phyloP scores from a whole-genome alignment of 92 coral and sea anemone genomes.

The Plumapathes pennacea region DNA sequence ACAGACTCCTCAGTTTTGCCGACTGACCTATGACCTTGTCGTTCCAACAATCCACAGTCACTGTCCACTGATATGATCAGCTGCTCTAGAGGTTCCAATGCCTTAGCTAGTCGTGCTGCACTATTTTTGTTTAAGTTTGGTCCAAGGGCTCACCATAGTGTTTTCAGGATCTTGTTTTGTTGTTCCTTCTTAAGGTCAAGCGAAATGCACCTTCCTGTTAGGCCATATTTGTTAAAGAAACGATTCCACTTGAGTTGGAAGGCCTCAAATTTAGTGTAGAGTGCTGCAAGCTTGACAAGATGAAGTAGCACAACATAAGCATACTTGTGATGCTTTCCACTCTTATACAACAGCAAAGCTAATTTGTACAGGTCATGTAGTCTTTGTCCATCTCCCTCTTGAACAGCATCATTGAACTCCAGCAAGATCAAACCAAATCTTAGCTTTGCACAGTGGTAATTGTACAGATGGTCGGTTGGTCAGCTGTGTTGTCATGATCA shows the following conservation, averaged over 20 bases:
- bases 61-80: slow-evolving; percentile 40
- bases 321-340: slow-evolving; percentile 57
- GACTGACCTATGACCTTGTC: slow-evolving; percentile 16
- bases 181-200: slow-evolving; percentile 67
- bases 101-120: slow-evolving; percentile 33
- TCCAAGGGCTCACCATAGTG: slow-evolving; percentile 59
- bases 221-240: slow-evolving; percentile 70
- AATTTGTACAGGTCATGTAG: slow-evolving; percentile 49
- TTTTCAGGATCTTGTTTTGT: slow-evolving; percentile 50
- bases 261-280: slow-evolving; percentile 38
- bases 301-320: slow-evolving; percentile 64
- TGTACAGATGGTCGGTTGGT: slow-evolving; percentile 35
- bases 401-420: slow-evolving; percentile 50
- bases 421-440: slow-evolving; percentile 52
- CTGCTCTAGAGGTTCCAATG: slow-evolving; percentile 36
- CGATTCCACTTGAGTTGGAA: slow-evolving; percentile 57
- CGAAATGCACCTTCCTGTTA: slow-evolving; percentile 33
- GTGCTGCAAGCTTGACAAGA: slow-evolving; percentile 42
- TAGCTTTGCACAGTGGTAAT: slow-evolving; percentile 66
- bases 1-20: slow-evolving; percentile 44
- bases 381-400: slow-evolving; percentile 66
- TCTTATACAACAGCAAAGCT: slow-evolving; percentile 40
- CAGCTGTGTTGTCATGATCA: slow-evolving; percentile 4
- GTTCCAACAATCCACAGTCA: slow-evolving; percentile 31
- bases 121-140: slow-evolving; percentile 46